phyloP scores from a whole-genome alignment of 2,797 vertebrate genomes.

The Pseudochaenichthys georgianus region DNA sequence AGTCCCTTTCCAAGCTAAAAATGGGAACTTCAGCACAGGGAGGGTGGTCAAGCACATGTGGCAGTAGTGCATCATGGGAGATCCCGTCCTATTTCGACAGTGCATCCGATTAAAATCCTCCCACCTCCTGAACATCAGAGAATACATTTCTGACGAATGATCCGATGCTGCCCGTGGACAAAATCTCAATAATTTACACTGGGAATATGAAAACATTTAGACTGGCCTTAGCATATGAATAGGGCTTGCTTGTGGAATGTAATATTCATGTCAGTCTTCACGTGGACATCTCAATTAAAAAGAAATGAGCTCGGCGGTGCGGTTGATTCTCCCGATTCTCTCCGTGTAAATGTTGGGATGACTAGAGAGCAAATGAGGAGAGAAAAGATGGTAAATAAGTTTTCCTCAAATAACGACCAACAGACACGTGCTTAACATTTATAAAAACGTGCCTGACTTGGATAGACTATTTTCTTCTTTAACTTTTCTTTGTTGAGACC shows the following conservation, averaged over 20 bases:
- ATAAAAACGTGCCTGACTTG: neutral
- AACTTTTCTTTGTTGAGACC: too few species aligned
- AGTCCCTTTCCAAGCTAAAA: constrained; percentile 30
- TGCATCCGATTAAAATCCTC: constrained; percentile 60
- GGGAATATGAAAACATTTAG: constrained; percentile 79
- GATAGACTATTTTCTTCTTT: neutral
- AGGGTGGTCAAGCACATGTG: constrained; percentile 42
- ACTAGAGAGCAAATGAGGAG: constrained; percentile 18
- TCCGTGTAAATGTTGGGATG: constrained; percentile 30
- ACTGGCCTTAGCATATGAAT: constrained; percentile 72
- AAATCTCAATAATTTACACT: constrained; percentile 78
- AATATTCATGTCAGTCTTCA: constrained; percentile 79
- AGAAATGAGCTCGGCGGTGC: constrained; percentile 44
- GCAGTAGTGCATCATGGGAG: constrained; percentile 57
- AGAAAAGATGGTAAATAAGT: neutral
- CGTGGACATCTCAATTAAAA: constrained; percentile 74
- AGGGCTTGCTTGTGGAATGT: constrained; percentile 51
- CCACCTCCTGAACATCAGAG: constrained; percentile 64
- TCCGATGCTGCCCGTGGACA: constrained; percentile 59
- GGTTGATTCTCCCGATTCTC: constrained; percentile 48
- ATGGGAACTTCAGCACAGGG: constrained; percentile 29
- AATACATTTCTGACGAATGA: constrained; percentile 68
- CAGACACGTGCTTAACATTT: neutral
- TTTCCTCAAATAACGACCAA: neutral
- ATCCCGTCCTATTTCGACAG: constrained; percentile 51